A percentile compares a stretch with the other conserved stretches of the same genome.
phyloP scores from a whole-genome alignment of 2,113 vertebrate species.

The Mormoops blainvillei region DNA sequence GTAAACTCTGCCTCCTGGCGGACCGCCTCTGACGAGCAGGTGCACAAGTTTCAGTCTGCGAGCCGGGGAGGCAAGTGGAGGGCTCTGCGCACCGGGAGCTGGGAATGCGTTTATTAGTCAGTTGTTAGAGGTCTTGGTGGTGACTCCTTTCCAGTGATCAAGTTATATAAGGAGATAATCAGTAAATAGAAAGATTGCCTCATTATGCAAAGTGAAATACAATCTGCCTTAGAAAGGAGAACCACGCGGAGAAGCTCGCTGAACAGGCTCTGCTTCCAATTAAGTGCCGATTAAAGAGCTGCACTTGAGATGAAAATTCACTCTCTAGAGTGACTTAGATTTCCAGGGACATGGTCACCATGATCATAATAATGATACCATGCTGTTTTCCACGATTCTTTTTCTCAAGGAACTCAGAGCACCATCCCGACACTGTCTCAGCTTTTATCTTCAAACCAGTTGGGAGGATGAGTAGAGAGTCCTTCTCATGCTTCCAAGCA shows the following conservation, averaged over 20 bases:
- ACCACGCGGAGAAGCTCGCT: constrained; percentile 54
- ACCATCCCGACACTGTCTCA: neutral
- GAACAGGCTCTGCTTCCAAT: constrained; percentile 69
- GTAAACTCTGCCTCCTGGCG: neutral
- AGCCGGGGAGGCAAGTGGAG: neutral
- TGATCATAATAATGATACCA: constrained; percentile 11
- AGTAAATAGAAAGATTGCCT: constrained; percentile 71
- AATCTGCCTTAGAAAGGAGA: constrained; percentile 50
- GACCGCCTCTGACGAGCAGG: neutral
- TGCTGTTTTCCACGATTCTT: constrained; percentile 25
- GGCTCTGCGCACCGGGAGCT: neutral
- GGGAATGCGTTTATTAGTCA: constrained; percentile 8
- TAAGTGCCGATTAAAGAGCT: constrained; percentile 63
- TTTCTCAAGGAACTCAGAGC: neutral
- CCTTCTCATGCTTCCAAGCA: neutral
- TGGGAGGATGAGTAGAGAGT: neutral
- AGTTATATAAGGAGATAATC: constrained; percentile 66
- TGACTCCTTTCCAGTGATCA: constrained; percentile 52
- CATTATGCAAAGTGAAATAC: constrained; percentile 74
- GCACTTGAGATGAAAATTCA: constrained; percentile 38
- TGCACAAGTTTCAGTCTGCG: neutral
- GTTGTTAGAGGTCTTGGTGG: constrained; percentile 31
- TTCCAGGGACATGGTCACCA: constrained; percentile 53
- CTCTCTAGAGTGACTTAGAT: constrained; percentile 44
- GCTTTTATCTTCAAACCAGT: neutral